Evolutionary conservation across 1,140 invertebrate species (phyloP).

Genomic region (Tetramorium alpestre): DNA sequence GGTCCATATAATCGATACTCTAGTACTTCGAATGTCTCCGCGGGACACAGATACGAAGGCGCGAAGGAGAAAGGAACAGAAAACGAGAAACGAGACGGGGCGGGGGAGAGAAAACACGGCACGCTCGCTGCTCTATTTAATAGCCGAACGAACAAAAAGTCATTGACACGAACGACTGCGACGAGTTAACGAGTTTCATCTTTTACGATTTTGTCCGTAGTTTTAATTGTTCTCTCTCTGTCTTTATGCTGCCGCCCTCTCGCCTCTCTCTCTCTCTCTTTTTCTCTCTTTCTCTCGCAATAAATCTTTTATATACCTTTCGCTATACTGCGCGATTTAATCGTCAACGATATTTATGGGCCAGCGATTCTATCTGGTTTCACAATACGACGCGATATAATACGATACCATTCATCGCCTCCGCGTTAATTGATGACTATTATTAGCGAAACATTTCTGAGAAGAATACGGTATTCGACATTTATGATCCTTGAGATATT

Average conservation of each 20-base stretch:
- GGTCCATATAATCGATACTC: slow-evolving; percentile 75
- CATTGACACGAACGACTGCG: slow-evolving; percentile 10
- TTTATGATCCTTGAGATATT: background rate
- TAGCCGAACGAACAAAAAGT: slow-evolving; percentile 52
- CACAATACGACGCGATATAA: too few relatives aligned
- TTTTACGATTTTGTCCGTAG: background rate
- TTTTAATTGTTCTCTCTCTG: slow-evolving; percentile 5
- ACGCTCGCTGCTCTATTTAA: background rate
- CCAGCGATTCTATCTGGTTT: slow-evolving; percentile 7
- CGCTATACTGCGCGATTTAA: background rate
- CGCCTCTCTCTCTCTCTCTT: too few relatives aligned
- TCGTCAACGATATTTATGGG: background rate
- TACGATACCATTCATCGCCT: background rate
- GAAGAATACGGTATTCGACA: background rate
- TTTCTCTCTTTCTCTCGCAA: background rate
- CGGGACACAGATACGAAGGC: slow-evolving; percentile 42
- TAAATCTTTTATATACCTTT: slow-evolving; percentile 12
- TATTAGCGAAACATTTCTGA: background rate
- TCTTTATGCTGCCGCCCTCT: background rate
- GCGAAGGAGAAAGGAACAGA: slow-evolving; percentile 41
- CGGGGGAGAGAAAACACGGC: background rate
- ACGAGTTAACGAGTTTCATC: slow-evolving; percentile 58
- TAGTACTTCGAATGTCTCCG: slow-evolving; percentile 61
- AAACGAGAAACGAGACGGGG: slow-evolving; percentile 41
- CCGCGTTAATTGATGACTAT: background rate